phyloP scores from a whole-genome alignment of 2,888 invertebrate species.

The Lithodes maja region DNA sequence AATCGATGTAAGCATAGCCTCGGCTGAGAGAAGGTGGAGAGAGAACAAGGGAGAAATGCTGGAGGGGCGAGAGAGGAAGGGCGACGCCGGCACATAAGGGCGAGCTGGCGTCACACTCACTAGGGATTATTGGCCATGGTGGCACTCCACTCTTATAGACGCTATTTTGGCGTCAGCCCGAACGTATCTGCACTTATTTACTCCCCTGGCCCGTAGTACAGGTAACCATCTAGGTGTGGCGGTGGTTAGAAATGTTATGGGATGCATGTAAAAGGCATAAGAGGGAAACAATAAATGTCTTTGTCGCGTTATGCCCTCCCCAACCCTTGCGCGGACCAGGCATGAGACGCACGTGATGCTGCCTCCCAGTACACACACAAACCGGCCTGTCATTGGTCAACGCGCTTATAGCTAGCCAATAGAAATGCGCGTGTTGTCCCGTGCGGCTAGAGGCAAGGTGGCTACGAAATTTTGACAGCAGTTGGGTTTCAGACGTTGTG shows the following conservation, averaged over 20 bases:
- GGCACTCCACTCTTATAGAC: slow-evolving; percentile 5
- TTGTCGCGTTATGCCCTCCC: slow-evolving; percentile 54
- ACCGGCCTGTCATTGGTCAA: slow-evolving; percentile 37
- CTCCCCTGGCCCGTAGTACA: neutral
- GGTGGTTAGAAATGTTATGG: neutral
- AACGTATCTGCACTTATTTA: neutral
- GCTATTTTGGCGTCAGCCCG: neutral
- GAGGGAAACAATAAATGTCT: slow-evolving; percentile 48
- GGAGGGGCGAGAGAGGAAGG: slow-evolving; percentile 23
- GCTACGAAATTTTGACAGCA: slow-evolving; percentile 59
- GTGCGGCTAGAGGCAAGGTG: slow-evolving; percentile 53
- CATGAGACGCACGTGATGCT: slow-evolving; percentile 67
- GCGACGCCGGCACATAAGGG: slow-evolving; percentile 41
- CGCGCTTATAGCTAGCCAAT: slow-evolving; percentile 46
- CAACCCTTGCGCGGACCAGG: slow-evolving; percentile 62
- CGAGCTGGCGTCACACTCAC: slow-evolving; percentile 31
- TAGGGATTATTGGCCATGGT: slow-evolving; percentile 48
- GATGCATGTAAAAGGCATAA: neutral
- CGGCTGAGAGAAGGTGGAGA: slow-evolving; percentile 12
- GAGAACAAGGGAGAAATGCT: slow-evolving; percentile 44
- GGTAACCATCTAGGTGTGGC: neutral
- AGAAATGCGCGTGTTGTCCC: slow-evolving; percentile 17
- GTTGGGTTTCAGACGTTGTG: slow-evolving; percentile 61
- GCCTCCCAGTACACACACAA: slow-evolving; percentile 15
- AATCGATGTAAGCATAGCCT: slow-evolving; percentile 33